phyloP scores from a whole-genome alignment of 2,797 vertebrate genomes.

The Sebastes wilsoni region DNA sequence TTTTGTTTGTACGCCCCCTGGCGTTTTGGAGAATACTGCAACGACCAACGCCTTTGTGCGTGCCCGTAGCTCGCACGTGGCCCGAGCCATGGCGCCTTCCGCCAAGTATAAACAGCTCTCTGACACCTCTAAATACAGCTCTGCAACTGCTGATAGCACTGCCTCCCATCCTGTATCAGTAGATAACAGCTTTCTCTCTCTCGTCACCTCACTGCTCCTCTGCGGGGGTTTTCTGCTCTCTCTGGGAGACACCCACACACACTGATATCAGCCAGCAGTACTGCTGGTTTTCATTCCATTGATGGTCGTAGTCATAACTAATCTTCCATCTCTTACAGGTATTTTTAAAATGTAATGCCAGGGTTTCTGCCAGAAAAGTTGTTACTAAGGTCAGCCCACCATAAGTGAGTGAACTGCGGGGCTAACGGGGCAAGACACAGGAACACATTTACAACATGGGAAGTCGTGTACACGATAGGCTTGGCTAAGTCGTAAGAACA shows the following conservation, averaged over 20 bases:
- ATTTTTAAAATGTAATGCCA: no score
- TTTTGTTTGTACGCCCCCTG: no score
- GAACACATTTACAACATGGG: no score
- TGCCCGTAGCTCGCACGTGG: fast-evolving
- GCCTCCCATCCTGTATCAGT: slow-evolving; percentile 21
- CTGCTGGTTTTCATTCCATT: neutral
- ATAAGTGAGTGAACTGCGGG: no score
- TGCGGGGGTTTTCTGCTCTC: neutral
- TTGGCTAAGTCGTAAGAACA: no score
- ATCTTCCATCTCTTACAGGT: no score
- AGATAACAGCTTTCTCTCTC: slow-evolving; percentile 67
- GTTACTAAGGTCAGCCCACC: no score
- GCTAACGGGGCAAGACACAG: no score
- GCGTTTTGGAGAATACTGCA: no score
- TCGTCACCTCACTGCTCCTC: slow-evolving; percentile 28
- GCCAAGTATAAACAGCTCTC: neutral
- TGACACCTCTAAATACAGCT: neutral
- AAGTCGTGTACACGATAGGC: no score
- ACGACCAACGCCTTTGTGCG: no score
- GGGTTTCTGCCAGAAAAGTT: fast-evolving
- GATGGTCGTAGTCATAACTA: neutral
- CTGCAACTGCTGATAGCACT: slow-evolving; percentile 61
- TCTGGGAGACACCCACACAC: slow-evolving; percentile 25
- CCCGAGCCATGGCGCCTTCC: neutral
- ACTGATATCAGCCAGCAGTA: neutral